Base-by-base conservation (phyloP, 2,797 vertebrate genomes). In the Myiotriccus ornatus region DNA sequence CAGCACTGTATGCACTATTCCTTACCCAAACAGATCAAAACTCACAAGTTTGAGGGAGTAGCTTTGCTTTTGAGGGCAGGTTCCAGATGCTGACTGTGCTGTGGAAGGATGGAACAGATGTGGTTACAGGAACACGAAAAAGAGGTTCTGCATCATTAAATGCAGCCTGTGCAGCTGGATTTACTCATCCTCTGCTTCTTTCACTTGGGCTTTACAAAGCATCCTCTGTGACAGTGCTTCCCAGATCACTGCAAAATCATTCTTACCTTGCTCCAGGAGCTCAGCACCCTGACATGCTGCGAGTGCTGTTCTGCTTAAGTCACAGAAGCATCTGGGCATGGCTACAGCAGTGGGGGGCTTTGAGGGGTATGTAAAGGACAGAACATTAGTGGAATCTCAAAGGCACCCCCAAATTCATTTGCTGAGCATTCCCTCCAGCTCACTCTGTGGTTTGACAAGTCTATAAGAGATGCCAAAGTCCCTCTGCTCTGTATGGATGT, bases 11-110 rank as follows among this genome's bases (percentile, higher is more conserved):
- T 3, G 16, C 25, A 39, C 84, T 85, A 81, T 62, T 87, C 88
- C 68, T 76, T 87, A 95, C 46, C 69, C 71, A 84, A 89, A 86
- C 49, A 80, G 37, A 84, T 47, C 70, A 93, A 89, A 95, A 97
- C 98, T 98, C 87, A 99, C 99, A 97, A 99, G 97, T 98, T 98
- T 99, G 84, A 99, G 97, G 95, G 98, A 97, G 96, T 98, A 97
- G 84, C 96, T 97, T 68, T 97, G 97, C 73, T 98, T 98, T 75
- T 97, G 96, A 76, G 96, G 93, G 53, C 30, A 90, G 64, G 97
- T 64, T 67, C 74, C 95, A 79, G 97, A 96, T 62, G 85, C 91
- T 79, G 92, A 84, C 69, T 89, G 91, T 0, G 97, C 97, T 97
- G 97, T 91, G 94, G 67, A 90, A 95, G 75, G 88, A 96, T 44